A percentile compares a stretch with the other conserved stretches of the same genome.
Evolutionary conservation across 1,140 invertebrate genomes (phyloP).

Genomic region (Parasteatoda tepidariorum): DNA sequence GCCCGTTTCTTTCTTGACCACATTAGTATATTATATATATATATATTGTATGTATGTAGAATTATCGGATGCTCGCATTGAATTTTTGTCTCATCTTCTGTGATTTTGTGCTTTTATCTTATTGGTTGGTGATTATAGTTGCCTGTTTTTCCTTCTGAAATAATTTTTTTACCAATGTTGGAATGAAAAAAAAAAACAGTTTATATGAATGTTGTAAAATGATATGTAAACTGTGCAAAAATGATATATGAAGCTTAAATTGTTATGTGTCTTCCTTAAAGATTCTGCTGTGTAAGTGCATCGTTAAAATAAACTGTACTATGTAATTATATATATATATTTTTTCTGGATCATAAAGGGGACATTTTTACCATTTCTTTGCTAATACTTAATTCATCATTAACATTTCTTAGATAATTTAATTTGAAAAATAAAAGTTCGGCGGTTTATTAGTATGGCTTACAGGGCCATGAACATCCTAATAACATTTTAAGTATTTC

Average conservation of each 20-base stretch:
- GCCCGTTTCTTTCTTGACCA: background rate
- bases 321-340: no score
- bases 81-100: background rate
- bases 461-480: no score
- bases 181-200: background rate
- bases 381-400: no score
- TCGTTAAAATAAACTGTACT: background rate
- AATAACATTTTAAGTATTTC: no score
- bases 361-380: conserved; percentile 7
- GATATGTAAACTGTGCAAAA: background rate
- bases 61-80: background rate
- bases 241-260: background rate
- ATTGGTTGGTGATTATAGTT: background rate
- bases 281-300: background rate
- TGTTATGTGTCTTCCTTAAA: conserved; percentile 11
- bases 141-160: conserved; percentile 1
- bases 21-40: background rate
- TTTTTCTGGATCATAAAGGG: background rate
- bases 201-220: conserved; percentile 20
- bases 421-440: no score
- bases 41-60: background rate
- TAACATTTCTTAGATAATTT: no score
- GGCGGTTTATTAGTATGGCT: no score
- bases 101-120: conserved; percentile 1
- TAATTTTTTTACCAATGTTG: background rate